Evolutionary conservation across 1,140 invertebrate species (phyloP).

Genomic region (Drosophila seguyi): DNA sequence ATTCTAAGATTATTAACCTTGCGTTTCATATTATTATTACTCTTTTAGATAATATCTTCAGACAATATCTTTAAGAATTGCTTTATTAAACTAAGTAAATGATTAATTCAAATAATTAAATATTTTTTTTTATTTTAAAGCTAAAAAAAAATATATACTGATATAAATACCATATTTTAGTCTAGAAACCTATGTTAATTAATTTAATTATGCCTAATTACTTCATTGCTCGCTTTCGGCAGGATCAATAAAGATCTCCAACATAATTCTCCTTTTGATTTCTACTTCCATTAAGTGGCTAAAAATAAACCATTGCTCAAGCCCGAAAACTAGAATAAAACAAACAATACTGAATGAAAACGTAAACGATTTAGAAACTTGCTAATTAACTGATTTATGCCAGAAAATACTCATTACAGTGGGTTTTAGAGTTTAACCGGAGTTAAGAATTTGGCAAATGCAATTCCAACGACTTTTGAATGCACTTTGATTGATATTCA

Average conservation of each 20-base stretch:
- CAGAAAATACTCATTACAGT: conserved; percentile 2
- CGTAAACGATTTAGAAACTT: conserved; percentile 9
- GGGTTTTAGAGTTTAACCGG: neutral
- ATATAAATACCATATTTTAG: no score
- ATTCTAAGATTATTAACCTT: no score
- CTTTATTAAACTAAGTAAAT: no score
- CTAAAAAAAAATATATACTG: no score
- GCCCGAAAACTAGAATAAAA: conserved; percentile 9
- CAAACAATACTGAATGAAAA: conserved; percentile 11
- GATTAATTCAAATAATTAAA: no score
- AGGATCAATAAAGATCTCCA: neutral
- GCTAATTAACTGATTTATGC: conserved; percentile 14
- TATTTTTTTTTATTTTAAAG: no score
- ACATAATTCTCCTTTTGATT: neutral
- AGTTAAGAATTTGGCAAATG: neutral
- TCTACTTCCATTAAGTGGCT: neutral
- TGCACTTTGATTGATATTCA: conserved; percentile 3
- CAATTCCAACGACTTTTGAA: conserved; percentile 2
- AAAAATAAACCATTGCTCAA: conserved; percentile 6
- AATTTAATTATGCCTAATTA: neutral
- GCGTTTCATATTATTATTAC: no score
- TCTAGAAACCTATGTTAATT: no score
- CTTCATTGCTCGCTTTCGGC: neutral
- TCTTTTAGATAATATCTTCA: no score
- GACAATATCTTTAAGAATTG: no score